Evolutionary conservation across 2,797 vertebrate genomes (phyloP).

Genomic region (Arctocebus calabarensis): DNA sequence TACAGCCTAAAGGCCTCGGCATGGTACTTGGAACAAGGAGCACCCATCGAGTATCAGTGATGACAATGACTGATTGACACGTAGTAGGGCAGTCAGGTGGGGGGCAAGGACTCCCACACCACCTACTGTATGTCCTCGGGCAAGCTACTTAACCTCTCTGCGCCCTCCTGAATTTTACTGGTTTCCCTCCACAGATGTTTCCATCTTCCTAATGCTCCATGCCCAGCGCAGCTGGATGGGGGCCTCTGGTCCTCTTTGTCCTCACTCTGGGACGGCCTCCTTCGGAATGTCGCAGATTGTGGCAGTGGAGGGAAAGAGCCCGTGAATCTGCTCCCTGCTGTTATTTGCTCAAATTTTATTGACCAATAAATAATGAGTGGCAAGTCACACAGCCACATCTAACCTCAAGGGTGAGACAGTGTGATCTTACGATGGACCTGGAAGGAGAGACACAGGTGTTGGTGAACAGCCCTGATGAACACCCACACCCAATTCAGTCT

Average conservation of each 20-base stretch:
- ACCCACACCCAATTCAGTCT: neutral
- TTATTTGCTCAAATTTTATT: neutral
- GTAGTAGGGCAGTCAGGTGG: too few relatives aligned
- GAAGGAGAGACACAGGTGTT: neutral
- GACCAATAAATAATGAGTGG: neutral
- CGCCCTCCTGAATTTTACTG: neutral
- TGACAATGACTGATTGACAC: neutral
- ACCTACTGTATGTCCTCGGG: neutral
- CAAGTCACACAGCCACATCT: neutral
- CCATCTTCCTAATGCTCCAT: neutral
- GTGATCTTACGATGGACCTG: neutral
- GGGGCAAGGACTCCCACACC: neutral
- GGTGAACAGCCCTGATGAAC: neutral
- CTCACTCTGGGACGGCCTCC: neutral
- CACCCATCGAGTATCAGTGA: too few relatives aligned
- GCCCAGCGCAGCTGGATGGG: too few relatives aligned
- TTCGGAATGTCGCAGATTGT: neutral
- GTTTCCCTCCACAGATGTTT: neutral
- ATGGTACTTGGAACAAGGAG: neutral
- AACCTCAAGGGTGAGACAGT: neutral
- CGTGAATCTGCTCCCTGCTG: neutral
- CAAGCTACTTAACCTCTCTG: neutral
- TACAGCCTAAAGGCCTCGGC: neutral
- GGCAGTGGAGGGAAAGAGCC: neutral
- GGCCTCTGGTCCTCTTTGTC: fast-evolving